Base-by-base conservation (phyloP, 2,113 vertebrate genomes). In the Saccopteryx bilineata region DNA sequence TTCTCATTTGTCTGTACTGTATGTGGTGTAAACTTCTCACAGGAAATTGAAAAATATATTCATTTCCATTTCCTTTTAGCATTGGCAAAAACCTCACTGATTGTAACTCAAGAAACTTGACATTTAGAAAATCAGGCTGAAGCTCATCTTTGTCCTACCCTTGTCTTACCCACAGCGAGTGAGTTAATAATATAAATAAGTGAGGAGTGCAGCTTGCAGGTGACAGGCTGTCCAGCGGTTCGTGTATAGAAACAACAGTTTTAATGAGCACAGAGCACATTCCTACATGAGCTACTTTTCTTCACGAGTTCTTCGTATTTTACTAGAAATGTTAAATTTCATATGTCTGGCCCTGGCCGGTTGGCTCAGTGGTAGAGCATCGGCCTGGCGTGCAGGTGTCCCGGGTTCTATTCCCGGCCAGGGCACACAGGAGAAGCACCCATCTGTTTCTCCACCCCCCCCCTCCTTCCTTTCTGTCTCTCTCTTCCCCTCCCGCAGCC, bases 21-120 rank as follows among this genome's bases (percentile, higher is more conserved):
- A n/a, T 50, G 23, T 24, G 21, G 12, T 63, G 80, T 72, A 60
- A 28, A 31, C 13, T 63, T 39, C 28, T 78, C 54, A 78, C 28
- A 24, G 65, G 93, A 96, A 50, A 81, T 48, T 78, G 21, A 91
- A 88, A 91, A 82, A 52, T 50, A 33, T 39, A 65, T 88, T 72
- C 26, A 66, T 91, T 81, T 86, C 15, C 66, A 0, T 92, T 93
- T 61, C 10, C 52, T 54, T 54, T 91, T 71, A 52, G 7, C 11
- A 46, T 18, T 79, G 48, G 17, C 71, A 75, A 92, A 79, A 79
- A 52, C 1, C 15, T 83, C 60, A 52, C 54, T 61, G 28, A 39
- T 61, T 75, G 1, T 68, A 90, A 94, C 72, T 94, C 39, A 84
- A 76, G 28, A 93, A 83, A 71, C 17, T 72, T 76, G n/a, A 72